These are phyloP conservation scores for Indri indri DNA, from an alignment of 2,113 vertebrate species.

Conservation along the genomic window DNA sequence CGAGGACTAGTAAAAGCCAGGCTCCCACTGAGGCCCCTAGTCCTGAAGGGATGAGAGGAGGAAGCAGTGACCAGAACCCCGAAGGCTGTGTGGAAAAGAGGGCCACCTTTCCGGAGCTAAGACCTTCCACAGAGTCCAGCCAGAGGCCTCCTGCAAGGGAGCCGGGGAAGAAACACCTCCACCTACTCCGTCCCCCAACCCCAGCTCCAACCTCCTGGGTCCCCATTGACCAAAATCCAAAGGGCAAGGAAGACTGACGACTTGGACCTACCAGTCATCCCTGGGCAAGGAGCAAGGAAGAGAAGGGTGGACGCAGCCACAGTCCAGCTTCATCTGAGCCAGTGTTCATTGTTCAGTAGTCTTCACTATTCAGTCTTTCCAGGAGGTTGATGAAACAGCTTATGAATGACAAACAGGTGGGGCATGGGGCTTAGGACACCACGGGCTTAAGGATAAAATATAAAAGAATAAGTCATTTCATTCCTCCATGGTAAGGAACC, in stretches of 20 bases:
- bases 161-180: neutral
- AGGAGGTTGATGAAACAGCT: neutral
- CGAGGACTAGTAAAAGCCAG: neutral
- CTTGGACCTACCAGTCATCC: too few species aligned
- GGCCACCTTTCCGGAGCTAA: neutral
- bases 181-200: too few species aligned
- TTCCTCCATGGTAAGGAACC: neutral
- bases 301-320: neutral
- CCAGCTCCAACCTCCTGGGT: neutral
- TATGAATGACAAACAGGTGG: neutral
- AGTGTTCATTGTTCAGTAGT: neutral
- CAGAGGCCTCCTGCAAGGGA: neutral
- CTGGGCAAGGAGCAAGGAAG: neutral
- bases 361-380: neutral
- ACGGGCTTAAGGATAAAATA: neutral
- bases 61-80: neutral
- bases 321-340: fast-evolving
- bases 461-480: neutral
- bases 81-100: neutral
- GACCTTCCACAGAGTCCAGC: neutral
- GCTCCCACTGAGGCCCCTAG: neutral
- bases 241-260: neutral
- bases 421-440: neutral
- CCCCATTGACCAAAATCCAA: neutral
- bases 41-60: neutral